These are phyloP conservation scores for Rhegmatorhina hoffmannsi DNA, from an alignment of 2,113 vertebrate species.

Conservation along the genomic window DNA sequence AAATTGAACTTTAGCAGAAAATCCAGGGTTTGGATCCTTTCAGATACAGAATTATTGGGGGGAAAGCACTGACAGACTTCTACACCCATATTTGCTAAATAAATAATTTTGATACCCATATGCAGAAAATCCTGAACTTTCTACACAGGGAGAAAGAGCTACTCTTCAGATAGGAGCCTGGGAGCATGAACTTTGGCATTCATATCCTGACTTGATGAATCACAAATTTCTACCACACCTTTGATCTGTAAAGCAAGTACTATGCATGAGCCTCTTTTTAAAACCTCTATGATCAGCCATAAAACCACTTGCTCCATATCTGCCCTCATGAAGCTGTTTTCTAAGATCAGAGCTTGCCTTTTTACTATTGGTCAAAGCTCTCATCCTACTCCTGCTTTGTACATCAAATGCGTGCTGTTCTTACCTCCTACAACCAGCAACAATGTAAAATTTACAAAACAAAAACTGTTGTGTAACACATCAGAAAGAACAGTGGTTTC, in stretches of 20 bases:
- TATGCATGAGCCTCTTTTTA: neutral
- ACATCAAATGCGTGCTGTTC: neutral
- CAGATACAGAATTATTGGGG: neutral
- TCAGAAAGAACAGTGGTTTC: neutral
- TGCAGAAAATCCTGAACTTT: neutral
- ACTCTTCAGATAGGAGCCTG: neutral
- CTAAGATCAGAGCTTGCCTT: neutral
- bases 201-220: neutral
- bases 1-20: constrained; percentile 12
- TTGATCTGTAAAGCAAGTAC: neutral
- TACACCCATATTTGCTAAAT: neutral
- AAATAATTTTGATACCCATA: neutral
- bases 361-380: neutral
- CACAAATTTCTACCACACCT: neutral
- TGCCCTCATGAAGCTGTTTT: neutral
- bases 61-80: neutral
- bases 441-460: neutral
- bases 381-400: neutral
- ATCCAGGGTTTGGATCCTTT: neutral
- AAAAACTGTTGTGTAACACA: neutral
- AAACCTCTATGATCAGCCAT: neutral
- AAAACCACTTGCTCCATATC: neutral
- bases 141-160: neutral
- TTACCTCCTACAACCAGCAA: neutral
- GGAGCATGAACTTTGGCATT: neutral